These are phyloP conservation scores for Oceanites oceanicus DNA, from an alignment of 2,113 vertebrate species.

Conservation along the genomic window DNA sequence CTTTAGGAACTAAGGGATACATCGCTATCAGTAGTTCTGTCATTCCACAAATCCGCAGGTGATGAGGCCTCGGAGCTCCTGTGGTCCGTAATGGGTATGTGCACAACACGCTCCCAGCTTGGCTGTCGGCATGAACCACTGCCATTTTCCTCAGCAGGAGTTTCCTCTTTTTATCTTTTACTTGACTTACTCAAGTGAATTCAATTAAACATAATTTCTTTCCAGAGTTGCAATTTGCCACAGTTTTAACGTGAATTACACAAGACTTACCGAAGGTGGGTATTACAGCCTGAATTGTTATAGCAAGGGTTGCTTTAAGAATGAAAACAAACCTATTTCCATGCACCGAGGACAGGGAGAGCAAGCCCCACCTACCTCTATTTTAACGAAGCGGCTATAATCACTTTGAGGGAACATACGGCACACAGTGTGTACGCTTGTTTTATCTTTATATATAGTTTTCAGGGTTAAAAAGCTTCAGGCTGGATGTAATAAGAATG, in stretches of 20 bases:
- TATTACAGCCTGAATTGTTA: too few relatives aligned
- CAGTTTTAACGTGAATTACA: not conserved
- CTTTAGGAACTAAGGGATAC: not conserved
- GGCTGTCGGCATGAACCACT: not conserved
- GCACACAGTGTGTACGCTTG: too few relatives aligned
- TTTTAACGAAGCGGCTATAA: too few relatives aligned
- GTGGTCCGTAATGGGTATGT: accelerated
- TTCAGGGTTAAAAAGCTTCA: not conserved
- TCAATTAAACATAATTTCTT: not conserved
- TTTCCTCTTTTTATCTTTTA: not conserved
- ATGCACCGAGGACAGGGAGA: too few relatives aligned
- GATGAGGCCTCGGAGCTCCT: too few relatives aligned
- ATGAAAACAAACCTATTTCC: not conserved
- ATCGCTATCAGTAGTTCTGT: accelerated
- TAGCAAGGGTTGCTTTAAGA: not conserved
- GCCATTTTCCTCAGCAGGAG: accelerated
- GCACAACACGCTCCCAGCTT: not conserved
- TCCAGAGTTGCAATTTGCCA: not conserved
- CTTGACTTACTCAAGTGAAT: not conserved
- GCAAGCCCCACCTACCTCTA: not conserved
- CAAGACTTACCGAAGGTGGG: not conserved
- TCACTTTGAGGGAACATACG: too few relatives aligned
- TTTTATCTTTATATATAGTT: not conserved
- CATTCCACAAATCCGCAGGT: too few relatives aligned
- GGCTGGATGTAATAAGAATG: not conserved